Evolutionary conservation across 2,888 invertebrate species (phyloP), one percentile per base, ranked within the genome.

Genomic region (Scotopteryx bipunctaria): DNA sequence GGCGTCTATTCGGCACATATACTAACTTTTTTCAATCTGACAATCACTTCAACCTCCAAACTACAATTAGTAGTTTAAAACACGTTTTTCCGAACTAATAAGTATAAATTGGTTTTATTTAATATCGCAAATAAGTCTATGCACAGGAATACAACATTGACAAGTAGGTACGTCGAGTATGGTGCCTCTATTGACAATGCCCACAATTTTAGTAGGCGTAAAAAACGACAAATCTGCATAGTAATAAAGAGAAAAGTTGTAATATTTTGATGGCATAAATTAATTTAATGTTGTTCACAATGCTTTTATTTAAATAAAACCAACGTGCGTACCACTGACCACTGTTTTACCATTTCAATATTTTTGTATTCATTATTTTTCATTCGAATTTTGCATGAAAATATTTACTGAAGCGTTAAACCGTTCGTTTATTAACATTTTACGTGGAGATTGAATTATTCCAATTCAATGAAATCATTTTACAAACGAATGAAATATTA

Each of bases 211-310:
- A n/a, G n/a, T 27, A 9, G 9, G 27, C 27, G 27, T 8, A 11
- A 5, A 2, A 27, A 27, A 27, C 27, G 27, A 9, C 11, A 4
- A 27, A 11, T 27, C 27, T 27, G 11, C 11, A 44, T 5, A 14
- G 35, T 6, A 23, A 27, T n/a, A 23, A 40, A 1, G n/a, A 2
- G 21, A 49, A 37, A 32, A 35, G 25, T 13, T 48, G 40, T 33
- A 19, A 14, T 31, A 32, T 21, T 19, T 9, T 31, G 45, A 3
- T 21, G 5, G 4, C 11, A 9, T 11, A 27, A n/a, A 4, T 27
- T 11, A 27, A 11, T 11, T 4, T 27, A 27, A 27, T 27, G 27
- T 27, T 11, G 11, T 9, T n/a, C 27, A 27, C 27, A 27, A 27
- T 27, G 27, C 11, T 27, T 27, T 27, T 9, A 25, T 25, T 9